These are phyloP conservation scores for Lordiphosa andalusiaca DNA, from an alignment of 2,888 invertebrate genomes.

Conservation along the genomic window DNA sequence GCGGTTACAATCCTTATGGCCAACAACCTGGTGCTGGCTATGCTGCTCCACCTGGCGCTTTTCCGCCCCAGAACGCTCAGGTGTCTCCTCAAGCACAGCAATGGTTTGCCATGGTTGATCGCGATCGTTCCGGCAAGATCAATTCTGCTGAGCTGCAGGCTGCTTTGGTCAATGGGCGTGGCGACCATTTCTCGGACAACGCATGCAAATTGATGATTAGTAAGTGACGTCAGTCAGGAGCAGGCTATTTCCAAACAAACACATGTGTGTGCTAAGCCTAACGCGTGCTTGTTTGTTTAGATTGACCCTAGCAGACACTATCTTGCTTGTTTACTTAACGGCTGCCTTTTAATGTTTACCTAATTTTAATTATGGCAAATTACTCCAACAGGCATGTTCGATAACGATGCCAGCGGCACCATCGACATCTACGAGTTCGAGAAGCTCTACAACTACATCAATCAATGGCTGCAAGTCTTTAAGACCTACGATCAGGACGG, in stretches of 20 bases:
- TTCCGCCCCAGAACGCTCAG: constrained; percentile 81
- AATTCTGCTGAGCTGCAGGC: constrained; percentile 87
- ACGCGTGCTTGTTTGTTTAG: constrained; percentile 34
- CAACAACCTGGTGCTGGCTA: constrained; percentile 65
- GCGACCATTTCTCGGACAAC: constrained; percentile 86
- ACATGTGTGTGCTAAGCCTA: constrained; percentile 1
- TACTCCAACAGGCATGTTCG: constrained; percentile 88
- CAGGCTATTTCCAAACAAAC: not conserved
- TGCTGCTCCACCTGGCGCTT: constrained; percentile 77
- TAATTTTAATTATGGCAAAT: constrained; percentile 16
- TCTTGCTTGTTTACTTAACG: constrained; percentile 47
- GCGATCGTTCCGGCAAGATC: constrained; percentile 91
- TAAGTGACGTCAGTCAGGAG: constrained; percentile 37
- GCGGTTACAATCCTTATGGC: constrained; percentile 66
- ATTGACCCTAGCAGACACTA: constrained; percentile 11
- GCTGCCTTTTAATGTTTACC: constrained; percentile 24
- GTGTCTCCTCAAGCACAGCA: constrained; percentile 88
- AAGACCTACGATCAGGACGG: constrained; percentile 91
- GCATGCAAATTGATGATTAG: constrained; percentile 92
- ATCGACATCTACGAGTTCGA: constrained; percentile 92
- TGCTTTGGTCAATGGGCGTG: constrained; percentile 92
- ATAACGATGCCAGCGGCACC: constrained; percentile 90
- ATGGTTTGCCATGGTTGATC: constrained; percentile 92
- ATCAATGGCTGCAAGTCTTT: constrained; percentile 93
- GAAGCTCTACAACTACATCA: constrained; percentile 91